Evolutionary conservation across 1,140 invertebrate species (phyloP).

Genomic region (Tetragnatha versicolor): DNA sequence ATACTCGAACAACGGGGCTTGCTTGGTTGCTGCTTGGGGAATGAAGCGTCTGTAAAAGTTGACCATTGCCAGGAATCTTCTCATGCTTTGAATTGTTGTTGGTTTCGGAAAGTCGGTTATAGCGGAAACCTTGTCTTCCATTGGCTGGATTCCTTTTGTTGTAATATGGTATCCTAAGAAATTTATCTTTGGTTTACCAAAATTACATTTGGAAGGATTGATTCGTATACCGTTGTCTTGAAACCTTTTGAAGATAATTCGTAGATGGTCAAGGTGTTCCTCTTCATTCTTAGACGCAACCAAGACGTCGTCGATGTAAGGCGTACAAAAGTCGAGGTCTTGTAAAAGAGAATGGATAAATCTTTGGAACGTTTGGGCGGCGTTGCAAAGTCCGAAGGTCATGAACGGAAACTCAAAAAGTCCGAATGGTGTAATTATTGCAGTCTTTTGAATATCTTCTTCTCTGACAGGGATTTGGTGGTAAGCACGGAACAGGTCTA

Average conservation of each 20-base stretch:
- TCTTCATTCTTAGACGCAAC: slow-evolving; percentile 62
- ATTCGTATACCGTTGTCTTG: slow-evolving; percentile 60
- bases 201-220: slow-evolving; percentile 57
- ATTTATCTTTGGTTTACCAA: not conserved
- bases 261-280: slow-evolving; percentile 63
- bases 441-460: slow-evolving; percentile 50
- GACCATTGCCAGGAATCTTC: slow-evolving; percentile 62
- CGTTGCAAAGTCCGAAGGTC: slow-evolving; percentile 55
- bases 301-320: slow-evolving; percentile 57
- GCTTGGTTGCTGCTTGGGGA: slow-evolving; percentile 55
- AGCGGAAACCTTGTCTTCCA: not conserved
- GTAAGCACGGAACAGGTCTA: slow-evolving; percentile 49
- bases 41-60: slow-evolving; percentile 64
- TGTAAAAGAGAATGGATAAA: slow-evolving; percentile 33
- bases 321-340: not conserved
- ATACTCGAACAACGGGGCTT: slow-evolving; percentile 44
- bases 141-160: slow-evolving; percentile 20
- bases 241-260: slow-evolving; percentile 62
- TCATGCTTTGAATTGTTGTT: slow-evolving; percentile 60
- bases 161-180: slow-evolving; percentile 42
- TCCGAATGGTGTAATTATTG: slow-evolving; percentile 43
- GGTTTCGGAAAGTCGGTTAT: slow-evolving; percentile 58
- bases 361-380: slow-evolving; percentile 41
- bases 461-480: slow-evolving; percentile 43
- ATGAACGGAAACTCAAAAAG: slow-evolving; percentile 45